Percentiles rank a stretch among this genome's conserved stretches.
Evolutionary conservation across 2,888 invertebrate species (phyloP).

Genomic region (Lydus trimaculatus): DNA sequence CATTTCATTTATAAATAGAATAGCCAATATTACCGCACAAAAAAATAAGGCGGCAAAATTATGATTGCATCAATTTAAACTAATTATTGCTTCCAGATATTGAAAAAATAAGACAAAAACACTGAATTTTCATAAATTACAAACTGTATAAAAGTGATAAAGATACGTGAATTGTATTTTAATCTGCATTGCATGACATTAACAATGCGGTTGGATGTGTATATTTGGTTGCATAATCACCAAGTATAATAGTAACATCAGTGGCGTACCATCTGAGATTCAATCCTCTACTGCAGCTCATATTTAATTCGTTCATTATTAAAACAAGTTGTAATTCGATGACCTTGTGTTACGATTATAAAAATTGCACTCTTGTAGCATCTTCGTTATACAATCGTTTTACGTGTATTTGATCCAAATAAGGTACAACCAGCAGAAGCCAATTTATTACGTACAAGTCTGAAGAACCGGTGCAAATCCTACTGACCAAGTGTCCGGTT

Average conservation of each 20-base stretch:
- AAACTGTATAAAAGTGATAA: no score
- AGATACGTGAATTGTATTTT: no score
- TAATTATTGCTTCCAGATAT: not conserved
- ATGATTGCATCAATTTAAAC: not conserved
- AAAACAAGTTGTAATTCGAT: not conserved
- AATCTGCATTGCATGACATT: no score
- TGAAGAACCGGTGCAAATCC: slow-evolving; percentile 37
- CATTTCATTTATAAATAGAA: not conserved
- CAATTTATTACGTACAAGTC: not conserved
- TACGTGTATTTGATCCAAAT: not conserved
- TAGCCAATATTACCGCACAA: not conserved
- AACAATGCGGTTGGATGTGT: not conserved
- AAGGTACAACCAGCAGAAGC: not conserved
- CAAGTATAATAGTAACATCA: not conserved
- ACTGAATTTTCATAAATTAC: no score
- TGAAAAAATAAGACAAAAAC: no score
- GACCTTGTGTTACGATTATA: not conserved
- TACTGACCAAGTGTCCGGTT: slow-evolving; percentile 44
- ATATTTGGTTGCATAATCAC: not conserved
- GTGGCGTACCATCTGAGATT: not conserved
- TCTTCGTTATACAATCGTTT: not conserved
- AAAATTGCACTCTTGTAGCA: not conserved
- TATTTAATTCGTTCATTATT: not conserved
- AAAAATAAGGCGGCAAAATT: not conserved
- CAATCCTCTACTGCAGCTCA: not conserved